A percentile compares a stretch with the other conserved stretches of the same genome.
Evolutionary conservation across 2,888 invertebrate species (phyloP).

Genomic region (Dryococelus australis): DNA sequence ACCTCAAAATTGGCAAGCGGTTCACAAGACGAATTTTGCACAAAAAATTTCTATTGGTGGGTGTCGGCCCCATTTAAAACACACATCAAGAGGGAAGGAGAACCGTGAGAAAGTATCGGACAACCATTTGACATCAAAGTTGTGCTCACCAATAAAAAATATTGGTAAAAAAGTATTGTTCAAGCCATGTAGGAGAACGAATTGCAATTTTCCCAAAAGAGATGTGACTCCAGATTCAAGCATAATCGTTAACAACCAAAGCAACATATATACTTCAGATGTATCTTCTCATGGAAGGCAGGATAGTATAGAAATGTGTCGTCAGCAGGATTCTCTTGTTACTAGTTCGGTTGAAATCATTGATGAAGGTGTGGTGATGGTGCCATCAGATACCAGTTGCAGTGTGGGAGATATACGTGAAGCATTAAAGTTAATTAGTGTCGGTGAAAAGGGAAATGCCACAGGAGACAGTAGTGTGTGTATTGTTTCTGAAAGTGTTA

Average conservation of each 20-base stretch:
- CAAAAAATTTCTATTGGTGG: not conserved
- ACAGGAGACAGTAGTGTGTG: not conserved
- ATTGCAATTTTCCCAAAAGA: not conserved
- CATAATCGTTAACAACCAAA: not conserved
- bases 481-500: not conserved
- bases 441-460: not conserved
- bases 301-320: not conserved
- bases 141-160: not conserved
- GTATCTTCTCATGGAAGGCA: not conserved
- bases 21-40: not conserved
- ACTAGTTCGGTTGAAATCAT: not conserved
- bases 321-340: not conserved
- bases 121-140: not conserved
- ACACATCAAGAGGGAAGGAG: not conserved
- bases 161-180: not conserved
- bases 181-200: not conserved
- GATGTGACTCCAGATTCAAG: not conserved
- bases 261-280: not conserved
- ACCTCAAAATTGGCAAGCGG: not conserved
- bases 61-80: not conserved
- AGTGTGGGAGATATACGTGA: not conserved
- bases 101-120: not conserved
- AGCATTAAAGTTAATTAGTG: not conserved
- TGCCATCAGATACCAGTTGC: not conserved
- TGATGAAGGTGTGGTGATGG: not conserved